These are phyloP conservation scores for Diarsia rubi DNA, from an alignment of 2,888 invertebrate species.

Conservation along the genomic window DNA sequence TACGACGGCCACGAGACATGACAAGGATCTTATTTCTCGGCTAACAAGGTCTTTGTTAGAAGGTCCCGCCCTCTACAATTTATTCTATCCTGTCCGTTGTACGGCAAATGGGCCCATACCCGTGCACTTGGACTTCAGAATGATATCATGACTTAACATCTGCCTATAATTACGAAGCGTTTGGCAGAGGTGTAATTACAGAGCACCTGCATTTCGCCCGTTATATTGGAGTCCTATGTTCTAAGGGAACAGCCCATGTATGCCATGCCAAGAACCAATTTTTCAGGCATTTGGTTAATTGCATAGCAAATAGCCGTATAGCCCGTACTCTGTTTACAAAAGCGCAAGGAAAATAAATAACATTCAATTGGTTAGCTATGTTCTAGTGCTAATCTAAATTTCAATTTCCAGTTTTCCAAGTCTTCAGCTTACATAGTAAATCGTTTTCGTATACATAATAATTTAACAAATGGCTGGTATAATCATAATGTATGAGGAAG, in stretches of 20 bases:
- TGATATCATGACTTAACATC: background rate
- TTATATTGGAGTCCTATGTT: background rate
- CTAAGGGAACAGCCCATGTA: background rate
- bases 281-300: background rate
- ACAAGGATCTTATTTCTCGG: constrained; percentile 66
- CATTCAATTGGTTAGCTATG: constrained; percentile 3
- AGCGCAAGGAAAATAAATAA: background rate
- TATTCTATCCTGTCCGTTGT: constrained; percentile 31
- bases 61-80: constrained; percentile 47
- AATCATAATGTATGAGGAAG: constrained; percentile 14
- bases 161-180: background rate
- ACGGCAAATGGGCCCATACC: constrained; percentile 23
- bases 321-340: no score
- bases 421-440: constrained; percentile 16
- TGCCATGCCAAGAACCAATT: background rate
- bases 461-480: constrained; percentile 19
- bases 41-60: constrained; percentile 62
- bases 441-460: constrained; percentile 17
- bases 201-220: background rate
- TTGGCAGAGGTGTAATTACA: background rate
- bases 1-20: constrained; percentile 66
- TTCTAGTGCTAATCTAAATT: constrained; percentile 8
- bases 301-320: background rate
- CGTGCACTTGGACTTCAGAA: constrained; percentile 10
- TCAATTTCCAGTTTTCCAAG: constrained; percentile 25